These are phyloP conservation scores for Sciurus vulgaris DNA, from an alignment of 2,797 vertebrate genomes.

Conservation along the genomic window DNA sequence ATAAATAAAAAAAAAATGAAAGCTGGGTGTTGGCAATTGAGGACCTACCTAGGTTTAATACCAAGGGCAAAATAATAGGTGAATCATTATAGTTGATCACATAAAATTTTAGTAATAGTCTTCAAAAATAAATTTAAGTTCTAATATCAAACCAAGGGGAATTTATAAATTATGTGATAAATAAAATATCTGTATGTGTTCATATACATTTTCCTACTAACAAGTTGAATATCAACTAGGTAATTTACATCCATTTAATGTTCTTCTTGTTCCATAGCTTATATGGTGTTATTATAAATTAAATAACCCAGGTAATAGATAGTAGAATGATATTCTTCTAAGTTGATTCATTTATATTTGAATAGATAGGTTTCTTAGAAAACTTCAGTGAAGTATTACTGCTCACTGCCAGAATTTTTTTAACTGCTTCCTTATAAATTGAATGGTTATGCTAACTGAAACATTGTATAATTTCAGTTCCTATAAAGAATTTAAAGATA, in stretches of 20 bases:
- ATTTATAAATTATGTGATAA: neutral
- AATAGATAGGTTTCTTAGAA: neutral
- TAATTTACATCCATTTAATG: neutral
- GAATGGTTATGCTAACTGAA: neutral
- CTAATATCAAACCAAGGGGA: neutral
- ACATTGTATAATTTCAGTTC: neutral
- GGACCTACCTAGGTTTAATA: neutral
- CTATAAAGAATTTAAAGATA: neutral
- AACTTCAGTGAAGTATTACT: neutral
- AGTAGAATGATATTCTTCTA: neutral
- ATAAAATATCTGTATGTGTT: neutral
- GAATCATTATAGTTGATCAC: neutral
- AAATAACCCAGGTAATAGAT: neutral
- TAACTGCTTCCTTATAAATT: neutral
- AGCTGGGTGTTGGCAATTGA: neutral
- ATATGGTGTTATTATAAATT: neutral
- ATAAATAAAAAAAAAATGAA: neutral
- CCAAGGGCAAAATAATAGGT: neutral
- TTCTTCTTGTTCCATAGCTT: neutral
- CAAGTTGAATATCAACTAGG: neutral
- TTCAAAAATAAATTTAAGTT: neutral
- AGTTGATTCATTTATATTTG: neutral
- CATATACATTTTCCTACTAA: neutral
- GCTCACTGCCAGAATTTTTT: neutral
- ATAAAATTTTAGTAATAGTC: neutral